These are phyloP conservation scores for Scaptodrosophila latifasciaeformis DNA, from an alignment of 2,888 invertebrate genomes.

Conservation along the genomic window DNA sequence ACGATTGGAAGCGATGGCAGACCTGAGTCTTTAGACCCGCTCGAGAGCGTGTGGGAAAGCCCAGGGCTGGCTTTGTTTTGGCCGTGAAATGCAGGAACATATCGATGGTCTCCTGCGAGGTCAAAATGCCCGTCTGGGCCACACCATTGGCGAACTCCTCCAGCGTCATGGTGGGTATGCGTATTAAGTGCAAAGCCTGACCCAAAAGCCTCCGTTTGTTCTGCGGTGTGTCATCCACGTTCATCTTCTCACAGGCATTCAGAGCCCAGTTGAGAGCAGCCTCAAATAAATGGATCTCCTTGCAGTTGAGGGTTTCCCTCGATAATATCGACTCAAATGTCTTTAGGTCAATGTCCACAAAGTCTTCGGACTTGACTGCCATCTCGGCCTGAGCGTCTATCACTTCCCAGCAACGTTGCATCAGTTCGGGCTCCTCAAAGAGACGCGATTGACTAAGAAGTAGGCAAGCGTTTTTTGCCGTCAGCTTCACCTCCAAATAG, in stretches of 20 bases:
- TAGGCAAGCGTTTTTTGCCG: constrained; percentile 96
- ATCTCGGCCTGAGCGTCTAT: constrained; percentile 97
- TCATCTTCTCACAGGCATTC: constrained; percentile 90
- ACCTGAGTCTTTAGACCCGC: constrained; percentile 94
- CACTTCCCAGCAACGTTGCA: constrained; percentile 98
- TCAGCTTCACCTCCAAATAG: constrained; percentile 95
- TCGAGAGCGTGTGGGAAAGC: constrained; percentile 88
- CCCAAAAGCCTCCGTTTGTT: constrained; percentile 87
- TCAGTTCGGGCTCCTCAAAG: constrained; percentile 97
- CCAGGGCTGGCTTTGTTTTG: constrained; percentile 86
- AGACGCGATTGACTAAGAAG: constrained; percentile 95
- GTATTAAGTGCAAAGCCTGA: constrained; percentile 88
- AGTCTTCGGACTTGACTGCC: constrained; percentile 95
- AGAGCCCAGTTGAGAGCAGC: constrained; percentile 95
- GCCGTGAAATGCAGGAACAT: constrained; percentile 97
- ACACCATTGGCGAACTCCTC: constrained; percentile 97
- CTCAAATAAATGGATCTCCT: constrained; percentile 92
- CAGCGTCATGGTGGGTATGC: constrained; percentile 95
- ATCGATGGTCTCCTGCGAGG: constrained; percentile 94
- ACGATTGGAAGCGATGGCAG: constrained; percentile 96
- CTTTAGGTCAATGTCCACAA: constrained; percentile 95
- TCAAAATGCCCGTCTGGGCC: constrained; percentile 93
- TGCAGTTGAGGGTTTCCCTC: constrained; percentile 95
- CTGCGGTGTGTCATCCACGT: constrained; percentile 86
- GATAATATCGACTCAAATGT: constrained; percentile 93